Base-by-base conservation (phyloP, 2,888 invertebrate genomes). In the Tetropium fuscum region DNA sequence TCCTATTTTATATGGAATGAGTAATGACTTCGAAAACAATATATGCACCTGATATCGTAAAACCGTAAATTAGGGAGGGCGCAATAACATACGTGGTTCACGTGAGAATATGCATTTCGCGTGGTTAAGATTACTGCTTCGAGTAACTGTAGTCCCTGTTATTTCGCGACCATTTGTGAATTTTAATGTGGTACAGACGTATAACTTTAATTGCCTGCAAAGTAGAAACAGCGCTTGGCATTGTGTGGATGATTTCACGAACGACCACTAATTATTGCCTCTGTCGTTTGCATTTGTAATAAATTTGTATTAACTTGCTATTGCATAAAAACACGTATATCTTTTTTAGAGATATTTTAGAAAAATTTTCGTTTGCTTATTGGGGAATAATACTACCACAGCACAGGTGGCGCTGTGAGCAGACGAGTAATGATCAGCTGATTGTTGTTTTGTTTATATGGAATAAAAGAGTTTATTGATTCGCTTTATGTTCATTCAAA, bases 101-200 rank as follows among this genome's bases (percentile, higher is more conserved):
- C 67, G 67, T 69, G 69, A 69, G 69, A 69, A 69, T 62, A 65
- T 67, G 64, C 67, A 63, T 67, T 65, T 67, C 56, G 67, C 67
- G 67, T 69, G 67, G 65, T 20, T 20, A 20, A 10, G 16, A n/a
- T 32, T 32, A 47, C 32, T 20, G 20, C n/a, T 19, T 8, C 32
- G 45, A 47, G 47, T 15, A 47, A 47, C 32, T 47, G 47, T 34
- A 44, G 8, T 44, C 16, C 54, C 53, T 51, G 54, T 47, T 48
- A 54, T 60, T 51, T 48, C 22, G 61, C 57, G 48, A 49, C 48
- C 47, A 30, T 58, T 58, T 48, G 54, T 62, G 62, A 47, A 67
- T 67, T 65, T 65, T 63, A 67, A 64, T 62, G 63, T 60, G 51
- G 49, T 53, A 51, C 58, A 44, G 47, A 60, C 63, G 58, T 59